Evolutionary conservation across 2,888 invertebrate genomes (phyloP), one percentile per base, ranked within the genome.

Genomic region (Hydroisotoma schaefferi): DNA sequence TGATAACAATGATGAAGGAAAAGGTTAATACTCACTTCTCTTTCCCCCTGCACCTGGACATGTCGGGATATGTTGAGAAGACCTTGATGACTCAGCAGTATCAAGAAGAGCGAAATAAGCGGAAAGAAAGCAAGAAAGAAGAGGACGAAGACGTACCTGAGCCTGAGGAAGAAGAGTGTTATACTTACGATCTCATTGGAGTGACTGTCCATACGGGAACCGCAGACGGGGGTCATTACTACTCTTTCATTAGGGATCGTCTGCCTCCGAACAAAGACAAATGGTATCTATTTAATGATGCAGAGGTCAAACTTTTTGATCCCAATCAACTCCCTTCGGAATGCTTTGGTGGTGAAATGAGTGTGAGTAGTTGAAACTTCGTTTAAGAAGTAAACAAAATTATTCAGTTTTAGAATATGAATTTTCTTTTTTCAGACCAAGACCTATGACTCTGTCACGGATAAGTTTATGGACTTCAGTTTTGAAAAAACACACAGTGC

Each of bases 181-280:
- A 77, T 66, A 78, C 81, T 62, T 83, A 89, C 78, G 90, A 91
- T 77, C 77, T 93, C 66, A 91, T 91, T 65, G 95, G 95, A 12
- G 94, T 95, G 12, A 95, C 95, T 0, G 95, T 95, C 0, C 95
- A 95, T 79, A 95, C 95, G 18, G 95, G 95, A n/a, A 95, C 94
- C 0, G 95, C 95, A 1, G 95, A 95, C 77, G 94, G 94, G 55
- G 95, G 95, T 0, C 95, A 95, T 78, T 68, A 68, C 43, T 71
- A 71, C 54, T 78, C 74, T 6, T 95, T 95, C 77, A 95, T 95
- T 65, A 85, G 93, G 69, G 94, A 94, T 78, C 82, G 93, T 37
- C 85, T 85, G 60, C 79, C 80, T 1, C 77, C 80, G 1, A 83
- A 81, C 51, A 85, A 87, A 74, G 94, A 94, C 78, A 90, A 93